These are phyloP conservation scores for Lophotriccus pileatus DNA, from an alignment of 2,797 vertebrate species.

Conservation along the genomic window DNA sequence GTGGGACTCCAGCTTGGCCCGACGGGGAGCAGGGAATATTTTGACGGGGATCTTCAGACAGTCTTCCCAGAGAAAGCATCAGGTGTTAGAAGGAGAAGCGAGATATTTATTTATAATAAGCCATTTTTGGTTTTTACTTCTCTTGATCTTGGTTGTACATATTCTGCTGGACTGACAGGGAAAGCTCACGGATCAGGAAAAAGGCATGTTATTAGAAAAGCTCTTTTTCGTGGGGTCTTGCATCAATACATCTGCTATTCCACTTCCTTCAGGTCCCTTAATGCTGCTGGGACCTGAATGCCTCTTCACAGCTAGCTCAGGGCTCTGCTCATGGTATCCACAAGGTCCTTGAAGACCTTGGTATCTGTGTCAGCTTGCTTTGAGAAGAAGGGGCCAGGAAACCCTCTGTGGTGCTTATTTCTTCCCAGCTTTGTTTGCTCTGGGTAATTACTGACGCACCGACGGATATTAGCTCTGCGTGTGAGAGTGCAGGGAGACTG, in stretches of 20 bases:
- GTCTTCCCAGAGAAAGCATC: not conserved
- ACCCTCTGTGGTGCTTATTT: not conserved
- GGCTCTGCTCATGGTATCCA: not conserved
- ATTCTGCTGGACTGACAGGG: not conserved
- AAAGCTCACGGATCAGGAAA: not conserved
- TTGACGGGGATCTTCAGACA: not conserved
- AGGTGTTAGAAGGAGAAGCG: not conserved
- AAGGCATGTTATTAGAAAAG: not conserved
- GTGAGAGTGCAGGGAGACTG: not conserved
- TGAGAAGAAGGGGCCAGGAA: not conserved
- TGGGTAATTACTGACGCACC: not conserved
- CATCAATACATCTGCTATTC: not conserved
- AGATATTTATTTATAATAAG: not conserved
- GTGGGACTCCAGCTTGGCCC: not conserved
- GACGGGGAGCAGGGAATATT: not conserved
- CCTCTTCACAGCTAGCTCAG: not conserved
- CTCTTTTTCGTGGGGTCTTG: not conserved
- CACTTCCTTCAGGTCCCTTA: not conserved
- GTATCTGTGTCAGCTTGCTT: not conserved
- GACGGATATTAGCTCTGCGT: not conserved
- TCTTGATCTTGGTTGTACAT: not conserved
- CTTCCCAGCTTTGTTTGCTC: slow-evolving; percentile 10
- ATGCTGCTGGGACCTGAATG: not conserved
- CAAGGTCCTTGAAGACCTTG: not conserved
- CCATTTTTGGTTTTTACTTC: not conserved